Percentiles rank a stretch among this genome's conserved stretches.
Conservation (phyloP, 1,140 invertebrate species). For the Cydia fagiglandana region DNA sequence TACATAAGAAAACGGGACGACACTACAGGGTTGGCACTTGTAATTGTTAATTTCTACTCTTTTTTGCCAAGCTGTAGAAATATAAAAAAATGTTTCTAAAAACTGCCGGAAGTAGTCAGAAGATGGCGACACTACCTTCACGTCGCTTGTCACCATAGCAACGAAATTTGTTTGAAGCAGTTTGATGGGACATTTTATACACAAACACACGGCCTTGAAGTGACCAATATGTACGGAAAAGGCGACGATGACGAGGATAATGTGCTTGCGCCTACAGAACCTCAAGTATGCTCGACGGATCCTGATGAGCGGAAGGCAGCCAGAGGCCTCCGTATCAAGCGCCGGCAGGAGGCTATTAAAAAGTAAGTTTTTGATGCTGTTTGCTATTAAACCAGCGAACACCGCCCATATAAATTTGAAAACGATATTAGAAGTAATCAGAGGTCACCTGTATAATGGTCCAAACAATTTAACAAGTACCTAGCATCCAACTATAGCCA, state of each 20-base stretch:
- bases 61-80: no score
- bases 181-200: background rate
- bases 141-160: background rate
- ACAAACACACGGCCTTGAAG: background rate
- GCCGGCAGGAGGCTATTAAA: constrained; percentile 79
- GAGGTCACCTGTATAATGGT: no score
- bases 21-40: no score
- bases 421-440: no score
- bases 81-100: no score
- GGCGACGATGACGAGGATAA: constrained; percentile 70
- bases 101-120: background rate
- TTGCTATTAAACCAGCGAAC: background rate
- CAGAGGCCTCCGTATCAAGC: constrained; percentile 81
- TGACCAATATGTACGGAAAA: constrained; percentile 49
- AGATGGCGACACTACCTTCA: background rate
- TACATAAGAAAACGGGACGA: no score
- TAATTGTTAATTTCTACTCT: no score
- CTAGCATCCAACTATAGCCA: no score
- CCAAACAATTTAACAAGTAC: no score
- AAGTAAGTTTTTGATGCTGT: constrained; percentile 65
- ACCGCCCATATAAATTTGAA: no score
- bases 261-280: constrained; percentile 74
- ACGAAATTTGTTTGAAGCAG: background rate
- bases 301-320: constrained; percentile 83
- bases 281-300: constrained; percentile 79